A percentile compares a stretch with the other conserved stretches of the same genome.
These are phyloP conservation scores for Seladonia tumulorum DNA, from an alignment of 2,888 invertebrate genomes.

Conservation along the genomic window DNA sequence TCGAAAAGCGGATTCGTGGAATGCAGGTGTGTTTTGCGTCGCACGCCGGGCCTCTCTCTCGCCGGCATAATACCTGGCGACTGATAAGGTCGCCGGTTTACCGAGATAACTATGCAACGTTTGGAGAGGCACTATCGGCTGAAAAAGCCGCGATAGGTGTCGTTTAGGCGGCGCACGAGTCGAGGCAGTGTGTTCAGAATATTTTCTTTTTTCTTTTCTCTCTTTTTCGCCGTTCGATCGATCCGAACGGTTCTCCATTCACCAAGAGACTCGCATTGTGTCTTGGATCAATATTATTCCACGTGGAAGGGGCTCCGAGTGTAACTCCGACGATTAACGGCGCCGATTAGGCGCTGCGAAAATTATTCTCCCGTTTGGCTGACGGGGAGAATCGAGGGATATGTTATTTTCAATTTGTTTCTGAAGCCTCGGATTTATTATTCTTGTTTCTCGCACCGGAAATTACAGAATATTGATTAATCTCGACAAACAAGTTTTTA, in stretches of 20 bases:
- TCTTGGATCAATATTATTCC: neutral
- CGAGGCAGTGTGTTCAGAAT: neutral
- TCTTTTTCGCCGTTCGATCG: neutral
- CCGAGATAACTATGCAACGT: constrained; percentile 73
- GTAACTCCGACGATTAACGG: neutral
- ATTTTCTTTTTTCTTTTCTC: constrained; percentile 15
- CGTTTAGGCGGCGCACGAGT: constrained; percentile 6
- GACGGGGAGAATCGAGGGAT: neutral
- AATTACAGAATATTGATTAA: too few relatives aligned
- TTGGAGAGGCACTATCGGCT: constrained; percentile 53
- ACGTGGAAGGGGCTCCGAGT: neutral
- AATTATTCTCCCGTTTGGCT: neutral
- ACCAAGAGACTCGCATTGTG: neutral
- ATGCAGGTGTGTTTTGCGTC: constrained; percentile 67
- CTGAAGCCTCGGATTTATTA: neutral
- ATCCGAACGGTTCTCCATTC: neutral
- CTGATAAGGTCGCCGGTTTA: constrained; percentile 74
- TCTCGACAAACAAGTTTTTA: too few relatives aligned
- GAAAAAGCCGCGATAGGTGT: constrained; percentile 42
- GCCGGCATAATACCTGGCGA: constrained; percentile 71
- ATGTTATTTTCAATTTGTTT: neutral
- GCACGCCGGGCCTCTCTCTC: constrained; percentile 39
- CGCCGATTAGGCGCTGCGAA: neutral
- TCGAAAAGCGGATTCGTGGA: constrained; percentile 58
- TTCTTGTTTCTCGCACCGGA: neutral